phyloP scores from a whole-genome alignment of 2,888 invertebrate genomes.

The Seladonia tumulorum region DNA sequence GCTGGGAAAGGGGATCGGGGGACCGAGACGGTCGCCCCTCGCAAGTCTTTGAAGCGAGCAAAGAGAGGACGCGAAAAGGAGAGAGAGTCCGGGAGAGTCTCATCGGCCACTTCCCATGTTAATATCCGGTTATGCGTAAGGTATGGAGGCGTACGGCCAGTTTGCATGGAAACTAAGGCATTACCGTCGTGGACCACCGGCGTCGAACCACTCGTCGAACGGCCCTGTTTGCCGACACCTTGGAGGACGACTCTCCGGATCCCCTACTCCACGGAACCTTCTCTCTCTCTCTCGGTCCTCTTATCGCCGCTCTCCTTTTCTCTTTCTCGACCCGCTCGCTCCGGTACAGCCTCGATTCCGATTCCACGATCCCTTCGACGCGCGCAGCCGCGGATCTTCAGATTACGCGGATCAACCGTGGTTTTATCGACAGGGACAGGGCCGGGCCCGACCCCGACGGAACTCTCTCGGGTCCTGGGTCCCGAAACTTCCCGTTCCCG shows the following conservation, averaged over 20 bases:
- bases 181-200: conserved; percentile 81
- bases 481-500: not conserved
- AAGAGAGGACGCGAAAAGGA: conserved; percentile 61
- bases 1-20: not conserved
- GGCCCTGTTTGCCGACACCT: conserved; percentile 81
- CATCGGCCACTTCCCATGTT: conserved; percentile 82
- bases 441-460: conserved; percentile 53
- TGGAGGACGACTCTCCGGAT: conserved; percentile 71
- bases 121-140: conserved; percentile 83
- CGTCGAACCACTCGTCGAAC: conserved; percentile 82
- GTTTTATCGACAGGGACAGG: conserved; percentile 69
- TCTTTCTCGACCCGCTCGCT: conserved; percentile 48
- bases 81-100: conserved; percentile 62
- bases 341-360: conserved; percentile 69
- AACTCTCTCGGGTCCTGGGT: not conserved
- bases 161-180: conserved; percentile 83
- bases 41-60: conserved; percentile 21
- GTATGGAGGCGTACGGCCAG: conserved; percentile 82
- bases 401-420: conserved; percentile 68
- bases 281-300: conserved; percentile 59
- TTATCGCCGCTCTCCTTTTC: conserved; percentile 50
- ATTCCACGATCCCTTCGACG: conserved; percentile 57
- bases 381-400: conserved; percentile 62
- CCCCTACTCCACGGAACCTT: conserved; percentile 52
- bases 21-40: conserved; percentile 3